Conservation (phyloP, 30 jellyfish, hydroid and myxozoan genomes). For the Euphysa ruthae region DNA sequence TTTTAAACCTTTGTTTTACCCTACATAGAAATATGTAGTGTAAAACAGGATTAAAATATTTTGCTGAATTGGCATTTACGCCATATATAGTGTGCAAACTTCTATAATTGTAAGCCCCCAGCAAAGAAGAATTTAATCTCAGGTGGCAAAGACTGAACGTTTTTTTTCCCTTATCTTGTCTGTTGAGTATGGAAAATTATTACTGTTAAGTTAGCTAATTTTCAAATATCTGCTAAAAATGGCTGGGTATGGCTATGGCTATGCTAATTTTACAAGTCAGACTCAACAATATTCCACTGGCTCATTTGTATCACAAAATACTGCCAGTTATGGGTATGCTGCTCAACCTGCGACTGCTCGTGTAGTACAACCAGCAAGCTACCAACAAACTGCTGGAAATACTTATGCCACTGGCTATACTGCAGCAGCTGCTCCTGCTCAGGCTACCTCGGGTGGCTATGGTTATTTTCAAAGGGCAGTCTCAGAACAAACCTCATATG, state of each 20-base stretch:
- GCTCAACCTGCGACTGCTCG: constrained; percentile 19
- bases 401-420: constrained; percentile 56
- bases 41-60: no score
- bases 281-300: constrained; percentile 66
- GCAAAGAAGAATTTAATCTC: no score
- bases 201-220: no score
- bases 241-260: constrained; percentile 93
- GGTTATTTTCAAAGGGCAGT: constrained; percentile 32
- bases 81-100: no score
- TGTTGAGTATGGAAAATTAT: no score
- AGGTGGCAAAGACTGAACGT: no score
- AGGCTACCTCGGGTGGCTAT: constrained; percentile 21
- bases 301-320: constrained; percentile 49
- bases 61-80: no score
- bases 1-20: no score
- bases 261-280: constrained; percentile 64
- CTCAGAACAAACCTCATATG: constrained; percentile 17
- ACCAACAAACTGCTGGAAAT: constrained; percentile 36
- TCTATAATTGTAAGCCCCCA: no score
- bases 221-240: constrained; percentile 16
- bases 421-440: constrained; percentile 42
- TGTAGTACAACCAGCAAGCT: constrained; percentile 47
- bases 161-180: no score
- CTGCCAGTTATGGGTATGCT: constrained; percentile 52
- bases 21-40: no score